Percentiles rank a stretch among this genome's conserved stretches.
phyloP scores from a whole-genome alignment of 2,888 invertebrate species.

The Eupithecia inturbata region DNA sequence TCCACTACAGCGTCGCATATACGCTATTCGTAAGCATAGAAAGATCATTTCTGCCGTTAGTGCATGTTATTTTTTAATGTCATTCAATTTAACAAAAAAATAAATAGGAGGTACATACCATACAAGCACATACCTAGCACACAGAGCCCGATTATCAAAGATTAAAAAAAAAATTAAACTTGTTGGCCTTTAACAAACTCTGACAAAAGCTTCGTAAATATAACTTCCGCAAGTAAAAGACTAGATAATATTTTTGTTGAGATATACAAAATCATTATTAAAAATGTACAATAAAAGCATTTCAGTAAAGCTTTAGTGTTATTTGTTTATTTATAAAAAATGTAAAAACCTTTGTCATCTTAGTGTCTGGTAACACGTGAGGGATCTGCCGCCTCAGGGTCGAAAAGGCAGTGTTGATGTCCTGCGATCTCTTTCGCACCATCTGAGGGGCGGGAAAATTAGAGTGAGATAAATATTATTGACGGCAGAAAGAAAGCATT shows the following conservation, averaged over 20 bases:
- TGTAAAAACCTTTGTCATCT: constrained; percentile 92
- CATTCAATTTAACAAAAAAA: no score
- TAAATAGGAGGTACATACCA: no score
- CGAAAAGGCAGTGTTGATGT: constrained; percentile 97
- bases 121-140: not conserved
- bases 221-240: not conserved
- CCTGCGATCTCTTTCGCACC: constrained; percentile 89
- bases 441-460: constrained; percentile 75
- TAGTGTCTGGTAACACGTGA: constrained; percentile 97
- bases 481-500: not conserved
- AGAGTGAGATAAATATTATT: constrained; percentile 56
- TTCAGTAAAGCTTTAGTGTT: not conserved
- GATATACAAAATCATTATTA: no score
- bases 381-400: constrained; percentile 96
- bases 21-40: no score
- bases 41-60: no score
- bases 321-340: constrained; percentile 19
- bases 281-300: no score
- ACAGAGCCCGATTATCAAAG: not conserved
- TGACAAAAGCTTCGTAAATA: not conserved
- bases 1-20: no score
- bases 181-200: not conserved
- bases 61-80: no score
- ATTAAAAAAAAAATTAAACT: no score
- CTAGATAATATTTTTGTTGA: no score